Evolutionary conservation across 2,797 vertebrate species (phyloP), one percentile per base, ranked within the genome.

Genomic region (Sebastiscus tertius): DNA sequence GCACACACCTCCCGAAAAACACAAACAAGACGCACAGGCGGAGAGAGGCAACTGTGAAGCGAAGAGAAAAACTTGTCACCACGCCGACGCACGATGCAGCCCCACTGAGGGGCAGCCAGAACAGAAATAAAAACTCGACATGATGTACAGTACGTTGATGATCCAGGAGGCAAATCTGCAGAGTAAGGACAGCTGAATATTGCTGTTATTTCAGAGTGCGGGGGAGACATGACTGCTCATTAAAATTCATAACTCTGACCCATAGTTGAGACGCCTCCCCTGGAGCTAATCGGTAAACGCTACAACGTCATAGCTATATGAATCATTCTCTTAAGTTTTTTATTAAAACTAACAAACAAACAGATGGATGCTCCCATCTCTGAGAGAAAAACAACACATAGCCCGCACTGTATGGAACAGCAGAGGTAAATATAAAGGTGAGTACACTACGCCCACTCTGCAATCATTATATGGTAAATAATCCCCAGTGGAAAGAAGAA

Each of bases 201-300:
- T 5, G 13, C 20, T 22, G 26, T 16, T 72, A 34, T 70, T 56
- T 20, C n/a, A 42, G 26, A 4, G 31, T 61, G 81, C 9, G 78
- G 36, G 58, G 76, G 85, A 52, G 54, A 36, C 59, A 2, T 1
- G 59, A 13, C 77, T 18, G 52, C 74, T 72, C 4, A 84, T 90
- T 83, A 75, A 81, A 89, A 87, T 82, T 79, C 79, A 88, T 79
- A 72, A 72, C 66, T 79, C 68, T 77, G 67, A 79, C 80, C 79
- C 66, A 14, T 22, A 65, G 75, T 72, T 60, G 68, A 71, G 65
- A 79, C 11, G 10, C 12, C 33, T 20, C 33, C 60, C 60, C 33
- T 27, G n/a, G 3, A 68, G 64, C 34, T 83, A 58, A 85, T 84
- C 77, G 52, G 77, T 16, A 61, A 69, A 62, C 8, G 22, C 56